Percentiles rank a stretch among this genome's conserved stretches.
These are phyloP conservation scores for Tuta absoluta DNA, from an alignment of 2,888 invertebrate genomes.

Conservation along the genomic window DNA sequence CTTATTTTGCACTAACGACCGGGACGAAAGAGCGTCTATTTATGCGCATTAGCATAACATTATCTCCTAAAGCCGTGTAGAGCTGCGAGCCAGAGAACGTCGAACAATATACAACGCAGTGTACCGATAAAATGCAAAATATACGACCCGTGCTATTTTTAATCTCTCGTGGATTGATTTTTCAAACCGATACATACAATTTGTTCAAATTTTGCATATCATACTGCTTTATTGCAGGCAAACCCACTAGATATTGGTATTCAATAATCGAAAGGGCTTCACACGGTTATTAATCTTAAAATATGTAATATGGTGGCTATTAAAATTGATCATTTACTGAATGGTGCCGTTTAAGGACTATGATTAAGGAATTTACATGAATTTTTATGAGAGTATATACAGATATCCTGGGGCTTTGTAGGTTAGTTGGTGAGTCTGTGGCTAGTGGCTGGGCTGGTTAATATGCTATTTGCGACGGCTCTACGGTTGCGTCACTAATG, in stretches of 20 bases:
- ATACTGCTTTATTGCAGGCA: constrained; percentile 4
- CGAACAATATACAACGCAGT: constrained; percentile 43
- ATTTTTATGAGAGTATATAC: constrained; percentile 48
- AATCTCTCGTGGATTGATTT: constrained; percentile 20
- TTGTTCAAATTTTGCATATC: constrained; percentile 22
- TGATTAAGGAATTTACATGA: constrained; percentile 40
- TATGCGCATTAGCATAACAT: constrained; percentile 61
- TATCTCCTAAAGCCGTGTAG: constrained; percentile 60
- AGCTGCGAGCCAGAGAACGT: constrained; percentile 56
- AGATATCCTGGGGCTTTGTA: constrained; percentile 57
- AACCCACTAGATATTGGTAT: constrained; percentile 33
- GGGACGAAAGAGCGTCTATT: constrained; percentile 49
- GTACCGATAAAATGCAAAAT: constrained; percentile 52
- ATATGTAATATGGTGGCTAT: constrained; percentile 42
- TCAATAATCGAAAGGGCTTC: constrained; percentile 37
- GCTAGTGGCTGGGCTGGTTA: constrained; percentile 45
- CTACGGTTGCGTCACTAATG: constrained; percentile 14
- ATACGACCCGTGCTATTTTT: constrained; percentile 38
- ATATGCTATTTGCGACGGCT: constrained; percentile 55
- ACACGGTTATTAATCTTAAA: constrained; percentile 45
- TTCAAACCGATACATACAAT: constrained; percentile 14
- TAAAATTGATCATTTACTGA: constrained; percentile 41
- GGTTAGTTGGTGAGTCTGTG: constrained; percentile 60
- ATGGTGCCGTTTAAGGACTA: constrained; percentile 39
- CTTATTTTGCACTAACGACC: constrained; percentile 48